Percentiles rank a stretch among this genome's conserved stretches.
phyloP scores from a whole-genome alignment of 2,888 invertebrate genomes.

The Caradrina kadenii region DNA sequence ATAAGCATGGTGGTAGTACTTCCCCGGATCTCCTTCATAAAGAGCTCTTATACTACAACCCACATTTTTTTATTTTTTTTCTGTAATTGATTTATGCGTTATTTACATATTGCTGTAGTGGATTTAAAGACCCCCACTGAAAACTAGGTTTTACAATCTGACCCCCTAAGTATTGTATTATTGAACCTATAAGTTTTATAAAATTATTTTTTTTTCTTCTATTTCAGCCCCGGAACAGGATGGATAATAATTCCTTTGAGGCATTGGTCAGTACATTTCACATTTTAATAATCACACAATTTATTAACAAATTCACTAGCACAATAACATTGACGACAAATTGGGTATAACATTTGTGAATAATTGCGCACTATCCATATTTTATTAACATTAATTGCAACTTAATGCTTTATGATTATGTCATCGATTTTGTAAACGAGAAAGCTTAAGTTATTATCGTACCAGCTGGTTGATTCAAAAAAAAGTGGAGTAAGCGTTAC shows the following conservation, averaged over 20 bases:
- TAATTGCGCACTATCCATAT: neutral
- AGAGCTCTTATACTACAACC: no score
- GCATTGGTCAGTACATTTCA: constrained; percentile 48
- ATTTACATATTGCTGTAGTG: no score
- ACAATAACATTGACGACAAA: neutral
- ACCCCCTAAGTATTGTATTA: neutral
- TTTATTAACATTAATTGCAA: neutral
- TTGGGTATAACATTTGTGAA: neutral
- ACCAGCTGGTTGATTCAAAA: no score
- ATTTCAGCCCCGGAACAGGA: constrained; percentile 59
- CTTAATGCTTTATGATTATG: no score
- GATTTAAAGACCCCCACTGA: no score
- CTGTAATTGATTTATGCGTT: no score
- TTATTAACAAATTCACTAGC: neutral
- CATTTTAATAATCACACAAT: constrained; percentile 1
- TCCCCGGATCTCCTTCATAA: no score
- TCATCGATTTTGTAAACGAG: no score
- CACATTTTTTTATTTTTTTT: no score
- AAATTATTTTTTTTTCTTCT: constrained; percentile 23
- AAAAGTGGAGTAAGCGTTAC: no score
- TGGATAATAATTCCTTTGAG: constrained; percentile 62
- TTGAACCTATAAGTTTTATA: neutral
- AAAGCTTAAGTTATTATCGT: no score
- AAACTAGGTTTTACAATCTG: neutral
- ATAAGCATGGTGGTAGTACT: no score